Evolutionary conservation across 2,888 invertebrate genomes (phyloP).

Genomic region (Acronicta aceris): DNA sequence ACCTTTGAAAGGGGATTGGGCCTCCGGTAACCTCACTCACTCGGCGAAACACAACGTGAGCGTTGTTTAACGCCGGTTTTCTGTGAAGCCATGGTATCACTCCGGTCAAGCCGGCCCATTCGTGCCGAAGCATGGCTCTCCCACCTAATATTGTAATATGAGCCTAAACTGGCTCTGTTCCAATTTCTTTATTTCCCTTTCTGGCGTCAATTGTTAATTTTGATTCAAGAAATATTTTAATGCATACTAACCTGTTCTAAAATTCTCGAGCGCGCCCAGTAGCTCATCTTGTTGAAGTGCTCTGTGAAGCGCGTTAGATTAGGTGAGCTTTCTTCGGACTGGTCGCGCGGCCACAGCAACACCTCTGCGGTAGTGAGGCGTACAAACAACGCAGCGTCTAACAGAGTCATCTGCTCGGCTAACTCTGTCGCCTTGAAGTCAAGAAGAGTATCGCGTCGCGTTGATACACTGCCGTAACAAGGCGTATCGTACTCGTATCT

Average conservation of each 20-base stretch:
- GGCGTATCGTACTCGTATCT: constrained; percentile 83
- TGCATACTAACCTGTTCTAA: constrained; percentile 91
- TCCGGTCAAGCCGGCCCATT: too few species aligned
- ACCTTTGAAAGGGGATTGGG: too few species aligned
- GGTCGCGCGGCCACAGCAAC: constrained; percentile 98
- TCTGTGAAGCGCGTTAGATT: constrained; percentile 99
- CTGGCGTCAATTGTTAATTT: too few species aligned
- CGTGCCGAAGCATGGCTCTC: too few species aligned
- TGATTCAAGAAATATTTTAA: neutral
- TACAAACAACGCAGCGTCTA: constrained; percentile 98
- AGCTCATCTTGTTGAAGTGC: constrained; percentile 99
- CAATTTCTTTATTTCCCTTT: too few species aligned
- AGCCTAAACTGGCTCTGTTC: too few species aligned
- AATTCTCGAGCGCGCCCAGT: constrained; percentile 98
- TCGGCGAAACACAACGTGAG: too few species aligned
- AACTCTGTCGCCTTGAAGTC: constrained; percentile 98
- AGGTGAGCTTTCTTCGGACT: constrained; percentile 98
- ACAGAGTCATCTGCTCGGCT: constrained; percentile 99
- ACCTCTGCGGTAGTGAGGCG: constrained; percentile 99
- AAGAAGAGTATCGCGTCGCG: constrained; percentile 91
- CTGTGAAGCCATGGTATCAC: too few species aligned
- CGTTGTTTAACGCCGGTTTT: too few species aligned
- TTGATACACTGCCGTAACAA: constrained; percentile 80
- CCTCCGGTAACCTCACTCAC: too few species aligned
- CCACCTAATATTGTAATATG: too few species aligned